Evolutionary conservation across 2,797 vertebrate genomes (phyloP), one percentile per base, ranked within the genome.

Genomic region (Poecilia wingei): DNA sequence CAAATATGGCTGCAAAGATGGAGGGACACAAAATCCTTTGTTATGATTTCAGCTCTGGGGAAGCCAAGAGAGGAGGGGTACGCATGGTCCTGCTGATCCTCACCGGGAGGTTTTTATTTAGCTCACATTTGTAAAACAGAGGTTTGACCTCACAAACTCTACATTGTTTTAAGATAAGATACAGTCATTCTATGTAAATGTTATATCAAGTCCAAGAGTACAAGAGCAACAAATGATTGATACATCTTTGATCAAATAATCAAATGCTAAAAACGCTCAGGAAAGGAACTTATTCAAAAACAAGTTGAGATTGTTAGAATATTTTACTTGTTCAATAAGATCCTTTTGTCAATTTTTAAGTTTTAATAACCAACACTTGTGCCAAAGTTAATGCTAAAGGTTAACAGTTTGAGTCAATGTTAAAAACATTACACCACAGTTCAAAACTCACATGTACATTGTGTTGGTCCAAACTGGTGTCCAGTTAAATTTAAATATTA

Each of bases 21-120:
- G 68, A 53, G 51, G 78, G 80, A 74, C 82, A 85, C 77, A 7
- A 92, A 93, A 87, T 87, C 87, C 68, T 92, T 92, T 93, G 86
- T 91, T 90, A 82, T 87, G 83, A 84, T 88, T 92, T 89, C 79
- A 82, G 77, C 72, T 80, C 45, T 80, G 16, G 53, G 59, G 75
- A 84, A 84, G 82, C 77, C 72, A 71, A 87, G 73, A 80, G 74
- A 83, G 47, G 78, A 81, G 80, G 61, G 28, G 28, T 57, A 55
- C 0, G 13, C 47, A 72, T 47, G 75, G 82, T 86, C 86, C 88
- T 33, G 79, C 87, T 86, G 81, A 33, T 18, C 69, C 82, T 88
- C 83, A 46, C 69, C 78, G 72, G 71, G n/a, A 79, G 36, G 28
- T 45, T 45, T 59, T 57, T 59, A 46, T 82, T 83, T 83, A 76